Percentiles rank a stretch among this genome's conserved stretches.
These are phyloP conservation scores for Megalops atlanticus DNA, from an alignment of 2,113 vertebrate species.

Conservation along the genomic window DNA sequence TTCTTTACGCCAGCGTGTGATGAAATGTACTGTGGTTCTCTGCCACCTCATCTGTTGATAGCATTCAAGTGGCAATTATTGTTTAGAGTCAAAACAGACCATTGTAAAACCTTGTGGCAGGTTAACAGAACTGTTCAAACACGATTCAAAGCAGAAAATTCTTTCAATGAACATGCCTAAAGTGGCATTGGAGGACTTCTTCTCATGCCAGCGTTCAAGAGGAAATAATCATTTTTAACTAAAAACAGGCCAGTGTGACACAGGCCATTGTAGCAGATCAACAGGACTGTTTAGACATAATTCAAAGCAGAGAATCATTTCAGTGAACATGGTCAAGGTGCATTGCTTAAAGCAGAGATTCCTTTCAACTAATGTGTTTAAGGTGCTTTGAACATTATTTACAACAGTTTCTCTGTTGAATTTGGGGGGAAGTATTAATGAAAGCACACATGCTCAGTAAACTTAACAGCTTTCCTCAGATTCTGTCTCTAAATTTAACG, in stretches of 20 bases:
- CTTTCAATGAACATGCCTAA: background rate
- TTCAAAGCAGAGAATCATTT: no score
- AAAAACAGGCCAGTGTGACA: no score
- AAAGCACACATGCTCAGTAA: background rate
- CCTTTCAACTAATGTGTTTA: background rate
- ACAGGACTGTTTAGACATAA: no score
- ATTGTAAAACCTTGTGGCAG: background rate
- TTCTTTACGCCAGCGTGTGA: background rate
- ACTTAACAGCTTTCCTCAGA: background rate
- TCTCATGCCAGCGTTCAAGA: no score
- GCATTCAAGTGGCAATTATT: background rate
- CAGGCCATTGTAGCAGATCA: no score
- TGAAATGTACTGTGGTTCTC: background rate
- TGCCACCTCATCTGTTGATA: background rate
- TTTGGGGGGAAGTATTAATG: background rate
- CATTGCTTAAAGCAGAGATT: no score
- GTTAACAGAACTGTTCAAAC: background rate
- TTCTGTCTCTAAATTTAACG: background rate
- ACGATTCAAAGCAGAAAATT: background rate
- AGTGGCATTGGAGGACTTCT: no score
- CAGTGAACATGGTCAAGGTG: no score
- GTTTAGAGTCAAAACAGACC: background rate
- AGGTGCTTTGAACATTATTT: background rate
- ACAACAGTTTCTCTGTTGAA: background rate
- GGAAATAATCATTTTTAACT: no score